phyloP scores from a whole-genome alignment of 1,140 invertebrate species.

The Drosophila ercepeae region DNA sequence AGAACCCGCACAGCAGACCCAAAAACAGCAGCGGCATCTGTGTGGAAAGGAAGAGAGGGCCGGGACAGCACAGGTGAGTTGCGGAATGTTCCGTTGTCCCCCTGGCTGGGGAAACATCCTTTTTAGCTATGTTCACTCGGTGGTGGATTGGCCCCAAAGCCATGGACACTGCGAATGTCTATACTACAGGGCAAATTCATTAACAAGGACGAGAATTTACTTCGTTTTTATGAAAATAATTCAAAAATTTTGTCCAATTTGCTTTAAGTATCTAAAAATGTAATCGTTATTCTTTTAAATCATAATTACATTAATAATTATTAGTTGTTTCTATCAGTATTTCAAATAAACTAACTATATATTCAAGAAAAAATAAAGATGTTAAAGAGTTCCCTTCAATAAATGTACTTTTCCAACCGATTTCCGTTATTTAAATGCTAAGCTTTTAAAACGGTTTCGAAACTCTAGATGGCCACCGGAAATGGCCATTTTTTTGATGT shows the following conservation, averaged over 20 bases:
- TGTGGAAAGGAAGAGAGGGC: conserved; percentile 24
- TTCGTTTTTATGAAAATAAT: background rate
- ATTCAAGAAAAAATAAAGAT: too few relatives aligned
- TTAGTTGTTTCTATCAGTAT: too few relatives aligned
- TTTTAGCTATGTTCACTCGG: conserved; percentile 6
- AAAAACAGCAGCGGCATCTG: conserved; percentile 17
- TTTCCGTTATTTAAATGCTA: too few relatives aligned
- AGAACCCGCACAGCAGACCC: conserved; percentile 3
- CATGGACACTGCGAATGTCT: conserved; percentile 34
- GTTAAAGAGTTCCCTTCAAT: too few relatives aligned
- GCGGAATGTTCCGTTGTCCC: conserved; percentile 51
- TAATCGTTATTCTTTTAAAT: background rate
- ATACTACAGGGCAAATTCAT: conserved; percentile 31
- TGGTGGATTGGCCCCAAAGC: conserved; percentile 43
- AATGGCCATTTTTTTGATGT: background rate
- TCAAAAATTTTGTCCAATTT: too few relatives aligned
- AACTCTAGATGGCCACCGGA: background rate
- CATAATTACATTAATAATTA: too few relatives aligned
- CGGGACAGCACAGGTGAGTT: conserved; percentile 48
- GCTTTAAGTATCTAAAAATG: too few relatives aligned
- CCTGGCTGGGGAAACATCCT: conserved; percentile 47
- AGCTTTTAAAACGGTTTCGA: background rate
- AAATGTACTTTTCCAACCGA: too few relatives aligned
- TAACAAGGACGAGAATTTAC: conserved; percentile 10
- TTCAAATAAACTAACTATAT: too few relatives aligned